Base-by-base conservation (phyloP, 2,888 invertebrate species). In the Morpho achilles region DNA sequence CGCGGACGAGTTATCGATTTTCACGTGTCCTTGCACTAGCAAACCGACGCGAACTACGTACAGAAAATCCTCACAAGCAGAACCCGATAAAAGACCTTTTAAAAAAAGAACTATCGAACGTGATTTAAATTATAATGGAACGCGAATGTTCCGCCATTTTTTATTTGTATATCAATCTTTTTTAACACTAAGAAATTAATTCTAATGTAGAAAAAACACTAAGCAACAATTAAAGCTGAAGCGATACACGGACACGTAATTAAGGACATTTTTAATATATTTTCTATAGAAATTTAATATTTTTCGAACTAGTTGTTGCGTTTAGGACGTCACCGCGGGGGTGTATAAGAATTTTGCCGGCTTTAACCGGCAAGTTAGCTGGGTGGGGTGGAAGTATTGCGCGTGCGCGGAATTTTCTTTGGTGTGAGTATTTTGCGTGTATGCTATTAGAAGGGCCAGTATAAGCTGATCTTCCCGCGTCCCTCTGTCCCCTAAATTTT, bases 281-380 rank as follows among this genome's bases (percentile, higher is more conserved):
- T 71, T 71, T 72, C 63, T 47, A 71, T 71, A 67, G 71, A 69
- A 65, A 64, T 66, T 62, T 67, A 65, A 67, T 63, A 55, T 60
- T n/a, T 65, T 77, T 73, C 71, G 74, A 76, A 72, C 75, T 74
- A 80, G 77, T 85, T 84, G 87, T 86, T 84, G 84, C 87, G 86
- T 82, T 87, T 84, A 70, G 75, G 74, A 75, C 79, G 75, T 79
- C 76, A 80, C 82, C 79, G 70, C 83, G 73, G 79, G 84, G 86
- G 82, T 86, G 86, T 82, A 79, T 75, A 75, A 82, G 84, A 81
- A 85, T 84, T 87, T 86, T 76, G 87, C 88, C 88, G 89, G 88
- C 75, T 82, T 72, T 73, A 71, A 74, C 74, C 77, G 82, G 77
- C 82, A 63, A 68, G 67, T 66, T 57, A 60, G 77, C 79, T 80